Base-by-base conservation (phyloP, 2,797 vertebrate genomes). In the Myoxocephalus aenaeus region DNA sequence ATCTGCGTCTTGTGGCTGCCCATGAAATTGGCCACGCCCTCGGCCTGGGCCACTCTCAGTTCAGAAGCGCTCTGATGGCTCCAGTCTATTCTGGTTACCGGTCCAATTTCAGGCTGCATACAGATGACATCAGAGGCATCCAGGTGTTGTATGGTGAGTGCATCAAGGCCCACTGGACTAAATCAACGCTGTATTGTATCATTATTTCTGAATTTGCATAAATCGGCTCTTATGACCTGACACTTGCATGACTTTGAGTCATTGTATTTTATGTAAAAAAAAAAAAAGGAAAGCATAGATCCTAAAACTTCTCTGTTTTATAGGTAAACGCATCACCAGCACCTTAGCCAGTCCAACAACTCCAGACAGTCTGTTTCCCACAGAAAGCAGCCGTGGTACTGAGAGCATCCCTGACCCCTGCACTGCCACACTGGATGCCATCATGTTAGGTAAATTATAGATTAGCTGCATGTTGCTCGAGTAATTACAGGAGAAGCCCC, bases 21-120 rank as follows among this genome's bases (percentile, higher is more conserved):
- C 97, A 98, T 38, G 97, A 98, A 87, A 95, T 98, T 5, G 97
- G 97, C 51, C 97, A 98, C 1, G 96, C 96, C 18, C 94, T 98
- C 32, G 97, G 97, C 2, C 92, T 98, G 67, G 96, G 95, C 25
- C 97, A 97, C 87, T 98, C 97, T n/a, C 93, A 96, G 70, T 95
- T 92, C 69, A 91, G 84, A 8, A 87, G 76, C 0, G 95, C 97
- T 8, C 94, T 98, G 65, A 98, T 97, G 97, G 96, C 95, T 1
- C 94, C 97, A 0, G 79, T 96, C 64, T 97, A 98, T 72, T 27
- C 67, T 13, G 97, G 97, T 32, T 98, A 96, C 87, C 93, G 79
- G 13, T 46, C 79, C 68, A 89, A 94, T 90, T 97, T 97, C 89
- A 93, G 77, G 65, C 92, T 97, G 81, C 96, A 98, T 76, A 63